A percentile compares a stretch with the other conserved stretches of the same genome.
These are phyloP conservation scores for Conistra vaccinii DNA, from an alignment of 2,888 invertebrate species.

Conservation along the genomic window DNA sequence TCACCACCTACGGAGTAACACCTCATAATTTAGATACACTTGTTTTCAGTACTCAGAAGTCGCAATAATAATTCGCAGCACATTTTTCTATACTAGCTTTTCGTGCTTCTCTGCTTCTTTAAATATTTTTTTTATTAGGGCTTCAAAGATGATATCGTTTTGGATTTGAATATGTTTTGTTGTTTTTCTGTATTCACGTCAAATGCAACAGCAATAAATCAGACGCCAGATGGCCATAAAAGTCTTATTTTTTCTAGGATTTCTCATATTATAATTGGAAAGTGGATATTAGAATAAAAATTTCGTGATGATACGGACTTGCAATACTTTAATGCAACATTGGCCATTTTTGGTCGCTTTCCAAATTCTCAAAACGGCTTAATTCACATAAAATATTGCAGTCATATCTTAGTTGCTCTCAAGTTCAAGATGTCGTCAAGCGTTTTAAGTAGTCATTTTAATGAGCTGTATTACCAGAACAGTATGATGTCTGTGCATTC, in stretches of 20 bases:
- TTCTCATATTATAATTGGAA: constrained; percentile 15
- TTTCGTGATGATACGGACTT: constrained; percentile 7
- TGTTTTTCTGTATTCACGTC: not conserved
- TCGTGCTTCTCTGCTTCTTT: not conserved
- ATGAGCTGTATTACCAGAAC: not conserved
- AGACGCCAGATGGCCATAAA: not conserved
- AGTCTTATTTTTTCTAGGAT: not conserved
- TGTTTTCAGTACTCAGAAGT: constrained; percentile 45
- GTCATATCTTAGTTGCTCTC: constrained; percentile 40
- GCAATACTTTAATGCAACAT: constrained; percentile 21
- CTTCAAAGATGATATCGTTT: not conserved
- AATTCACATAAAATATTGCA: constrained; percentile 50
- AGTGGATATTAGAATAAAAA: constrained; percentile 14
- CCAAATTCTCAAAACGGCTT: constrained; percentile 30
- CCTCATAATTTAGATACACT: constrained; percentile 57
- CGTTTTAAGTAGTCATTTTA: constrained; percentile 21
- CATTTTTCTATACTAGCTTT: constrained; percentile 29
- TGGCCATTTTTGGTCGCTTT: constrained; percentile 7
- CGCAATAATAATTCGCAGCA: constrained; percentile 14
- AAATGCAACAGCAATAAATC: not conserved
- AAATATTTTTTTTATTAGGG: not conserved
- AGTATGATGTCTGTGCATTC: not conserved
- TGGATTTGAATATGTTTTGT: not conserved
- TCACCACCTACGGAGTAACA: constrained; percentile 56
- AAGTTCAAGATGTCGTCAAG: constrained; percentile 20